Evolutionary conservation across 2,888 invertebrate species (phyloP), one percentile per base, ranked within the genome.

Genomic region (Plebejus argus): DNA sequence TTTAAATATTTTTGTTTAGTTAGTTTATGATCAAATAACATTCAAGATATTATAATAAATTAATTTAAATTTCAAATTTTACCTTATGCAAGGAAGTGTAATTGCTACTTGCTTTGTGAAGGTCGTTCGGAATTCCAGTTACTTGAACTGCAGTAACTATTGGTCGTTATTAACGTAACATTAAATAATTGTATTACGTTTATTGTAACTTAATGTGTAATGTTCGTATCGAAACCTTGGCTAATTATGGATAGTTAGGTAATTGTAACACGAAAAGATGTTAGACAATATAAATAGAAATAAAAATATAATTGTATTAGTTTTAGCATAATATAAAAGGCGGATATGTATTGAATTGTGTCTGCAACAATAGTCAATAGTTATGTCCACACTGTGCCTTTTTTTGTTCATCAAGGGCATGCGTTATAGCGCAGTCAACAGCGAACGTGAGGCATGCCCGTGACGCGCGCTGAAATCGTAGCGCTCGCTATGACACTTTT

Each of bases 141-240:
- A 61, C 20, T 61, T 61, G 8, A 10, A 61, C 20, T 58, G 3
- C 23, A 61, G 61, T 61, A 61, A 61, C 61, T 23, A 23, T 61
- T 61, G 61, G 23, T 61, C 61, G 61, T n/a, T 61, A 61, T 61
- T 61, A 61, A 58, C 58, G 61, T 61, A 61, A 61, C 56, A 6
- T 39, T 18, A 53, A 53, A 18, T 18, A 53, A 18, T 18, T 53
- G 53, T 53, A 15, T 53, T 53, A 53, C 53, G 53, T 53, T 18
- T 53, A 5, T 53, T 18, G 18, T 53, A 15, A 53, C 5, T 10
- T 10, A 58, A 58, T 58, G 20, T 58, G 58, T 58, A 58, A 58
- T 20, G 20, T 58, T 20, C 20, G 58, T 58, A 20, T 58, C 58
- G 58, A 58, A 58, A 58, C 58, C 58, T 58, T 58, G 20, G 58